phyloP scores from a whole-genome alignment of 2,888 invertebrate species.

The Andricus curvator region DNA sequence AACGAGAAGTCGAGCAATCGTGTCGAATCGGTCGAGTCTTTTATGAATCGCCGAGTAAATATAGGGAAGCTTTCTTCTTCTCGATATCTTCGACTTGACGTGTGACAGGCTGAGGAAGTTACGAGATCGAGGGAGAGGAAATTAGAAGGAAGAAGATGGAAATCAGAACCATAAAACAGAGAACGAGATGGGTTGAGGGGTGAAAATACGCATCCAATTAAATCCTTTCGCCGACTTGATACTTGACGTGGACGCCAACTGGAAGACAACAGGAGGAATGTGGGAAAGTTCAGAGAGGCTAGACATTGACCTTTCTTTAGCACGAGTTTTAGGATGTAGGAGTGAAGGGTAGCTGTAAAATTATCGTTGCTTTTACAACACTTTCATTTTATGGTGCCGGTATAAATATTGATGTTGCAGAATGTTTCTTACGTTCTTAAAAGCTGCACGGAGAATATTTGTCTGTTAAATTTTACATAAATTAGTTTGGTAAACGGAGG shows the following conservation, averaged over 20 bases:
- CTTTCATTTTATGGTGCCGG: background rate
- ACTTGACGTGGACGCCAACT: slow-evolving; percentile 26
- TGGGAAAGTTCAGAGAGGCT: slow-evolving; percentile 23
- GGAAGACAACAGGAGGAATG: slow-evolving; percentile 33
- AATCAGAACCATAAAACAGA: slow-evolving; percentile 18
- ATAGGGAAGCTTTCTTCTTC: slow-evolving; percentile 52
- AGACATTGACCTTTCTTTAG: slow-evolving; percentile 34
- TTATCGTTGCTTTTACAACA: slow-evolving; percentile 7
- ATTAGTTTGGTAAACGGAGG: no score
- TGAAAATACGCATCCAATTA: slow-evolving; percentile 52
- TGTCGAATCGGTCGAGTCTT: slow-evolving; percentile 53
- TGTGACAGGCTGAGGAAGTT: slow-evolving; percentile 48
- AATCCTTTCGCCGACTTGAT: slow-evolving; percentile 52
- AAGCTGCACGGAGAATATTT: background rate
- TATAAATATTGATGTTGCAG: slow-evolving; percentile 2
- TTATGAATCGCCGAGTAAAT: slow-evolving; percentile 58
- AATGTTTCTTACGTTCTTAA: background rate
- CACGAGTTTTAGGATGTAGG: background rate
- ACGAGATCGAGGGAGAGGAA: slow-evolving; percentile 29
- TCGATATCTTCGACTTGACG: slow-evolving; percentile 45
- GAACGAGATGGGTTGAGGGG: slow-evolving; percentile 38
- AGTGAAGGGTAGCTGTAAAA: slow-evolving; percentile 14
- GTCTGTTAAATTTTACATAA: no score
- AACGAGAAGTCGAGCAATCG: slow-evolving; percentile 62
- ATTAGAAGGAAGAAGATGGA: slow-evolving; percentile 18